Evolutionary conservation across 2,888 invertebrate species (phyloP).

Genomic region (Chouioia cunea): DNA sequence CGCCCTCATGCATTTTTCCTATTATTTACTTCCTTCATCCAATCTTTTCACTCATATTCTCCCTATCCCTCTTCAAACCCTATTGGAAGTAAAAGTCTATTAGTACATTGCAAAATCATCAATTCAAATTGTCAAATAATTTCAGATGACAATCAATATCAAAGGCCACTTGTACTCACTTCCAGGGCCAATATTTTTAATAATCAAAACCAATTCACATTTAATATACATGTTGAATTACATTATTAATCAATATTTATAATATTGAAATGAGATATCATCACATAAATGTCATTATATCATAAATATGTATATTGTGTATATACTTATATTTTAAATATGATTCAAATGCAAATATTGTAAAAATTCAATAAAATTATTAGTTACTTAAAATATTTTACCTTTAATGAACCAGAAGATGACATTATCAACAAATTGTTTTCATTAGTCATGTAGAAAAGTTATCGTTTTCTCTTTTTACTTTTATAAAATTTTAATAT

Average conservation of each 20-base stretch:
- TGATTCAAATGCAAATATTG: conserved; percentile 19
- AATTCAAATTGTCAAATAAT: conserved; percentile 39
- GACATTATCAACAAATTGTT: conserved; percentile 11
- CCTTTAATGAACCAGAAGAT: conserved; percentile 11
- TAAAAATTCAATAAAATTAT: conserved; percentile 22
- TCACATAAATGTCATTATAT: conserved; percentile 27
- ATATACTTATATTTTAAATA: conserved; percentile 40
- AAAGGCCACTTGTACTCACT: conserved; percentile 53
- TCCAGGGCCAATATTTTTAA: conserved; percentile 50
- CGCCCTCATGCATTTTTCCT: conserved; percentile 66
- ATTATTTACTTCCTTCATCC: conserved; percentile 59
- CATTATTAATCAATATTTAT: too few relatives aligned
- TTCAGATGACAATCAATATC: conserved; percentile 41
- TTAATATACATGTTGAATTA: too few relatives aligned
- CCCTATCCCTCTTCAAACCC: conserved; percentile 58
- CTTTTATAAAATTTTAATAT: conserved; percentile 1
- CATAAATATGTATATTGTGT: conserved; percentile 45
- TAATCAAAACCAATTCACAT: neutral
- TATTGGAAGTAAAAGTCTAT: conserved; percentile 68
- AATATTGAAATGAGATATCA: too few relatives aligned
- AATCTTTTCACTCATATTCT: conserved; percentile 53
- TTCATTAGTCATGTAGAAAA: conserved; percentile 21
- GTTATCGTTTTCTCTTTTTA: conserved; percentile 1
- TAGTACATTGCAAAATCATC: conserved; percentile 57
- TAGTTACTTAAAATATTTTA: conserved; percentile 30